Evolutionary conservation across 1,140 invertebrate genomes (phyloP).

Genomic region (Vollenhovia emeryi): DNA sequence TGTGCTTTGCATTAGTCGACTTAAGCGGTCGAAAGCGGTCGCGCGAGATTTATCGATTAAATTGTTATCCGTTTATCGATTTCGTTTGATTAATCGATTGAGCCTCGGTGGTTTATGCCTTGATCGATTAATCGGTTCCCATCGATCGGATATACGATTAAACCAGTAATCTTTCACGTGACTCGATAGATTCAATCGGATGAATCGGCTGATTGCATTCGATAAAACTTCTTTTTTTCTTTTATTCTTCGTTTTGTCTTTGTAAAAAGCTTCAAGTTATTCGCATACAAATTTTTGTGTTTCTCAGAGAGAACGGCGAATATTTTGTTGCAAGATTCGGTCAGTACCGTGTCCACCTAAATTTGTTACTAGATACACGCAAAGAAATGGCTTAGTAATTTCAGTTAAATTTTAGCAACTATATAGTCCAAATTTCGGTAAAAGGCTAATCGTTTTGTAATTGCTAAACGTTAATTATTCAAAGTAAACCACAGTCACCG

Average conservation of each 20-base stretch:
- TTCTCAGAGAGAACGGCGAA: not conserved
- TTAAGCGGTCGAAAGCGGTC: not conserved
- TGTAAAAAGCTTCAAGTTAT: not conserved
- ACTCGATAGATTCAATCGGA: conserved; percentile 30
- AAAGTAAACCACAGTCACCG: too few species aligned
- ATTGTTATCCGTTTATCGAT: conserved; percentile 47
- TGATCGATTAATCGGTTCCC: conserved; percentile 31
- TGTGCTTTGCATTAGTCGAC: not conserved
- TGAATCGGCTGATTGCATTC: conserved; percentile 23
- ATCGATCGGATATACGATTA: conserved; percentile 42
- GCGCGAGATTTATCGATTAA: conserved; percentile 41
- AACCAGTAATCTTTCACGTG: conserved; percentile 19
- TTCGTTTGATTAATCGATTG: conserved; percentile 34
- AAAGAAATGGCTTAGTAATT: too few species aligned
- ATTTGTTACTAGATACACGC: too few species aligned
- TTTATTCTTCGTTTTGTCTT: not conserved
- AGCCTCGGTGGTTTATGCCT: conserved; percentile 6
- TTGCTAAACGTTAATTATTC: too few species aligned
- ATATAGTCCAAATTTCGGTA: too few species aligned
- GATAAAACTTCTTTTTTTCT: not conserved
- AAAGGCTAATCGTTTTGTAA: too few species aligned
- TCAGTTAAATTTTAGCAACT: too few species aligned
- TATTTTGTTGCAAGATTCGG: not conserved
- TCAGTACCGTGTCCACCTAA: not conserved
- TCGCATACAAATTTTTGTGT: not conserved